Evolutionary conservation across 2,888 invertebrate genomes (phyloP).

Genomic region (Matsumyia berberina): DNA sequence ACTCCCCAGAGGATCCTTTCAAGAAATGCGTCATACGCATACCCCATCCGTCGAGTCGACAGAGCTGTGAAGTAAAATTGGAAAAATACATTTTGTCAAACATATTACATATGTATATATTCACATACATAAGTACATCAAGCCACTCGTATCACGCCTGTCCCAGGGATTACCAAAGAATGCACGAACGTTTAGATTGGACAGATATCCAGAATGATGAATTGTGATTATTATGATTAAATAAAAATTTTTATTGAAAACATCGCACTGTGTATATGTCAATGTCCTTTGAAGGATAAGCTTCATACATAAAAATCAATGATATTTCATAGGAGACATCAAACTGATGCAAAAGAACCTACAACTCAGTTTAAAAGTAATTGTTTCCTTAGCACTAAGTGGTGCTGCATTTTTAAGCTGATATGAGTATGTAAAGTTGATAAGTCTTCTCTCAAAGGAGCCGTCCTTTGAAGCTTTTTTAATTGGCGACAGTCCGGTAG

Average conservation of each 20-base stretch:
- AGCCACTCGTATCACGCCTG: neutral
- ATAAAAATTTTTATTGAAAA: conserved; percentile 12
- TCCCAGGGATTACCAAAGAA: neutral
- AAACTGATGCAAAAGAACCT: no score
- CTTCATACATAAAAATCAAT: no score
- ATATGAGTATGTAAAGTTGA: neutral
- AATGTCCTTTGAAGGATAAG: conserved; percentile 6
- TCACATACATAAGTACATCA: neutral
- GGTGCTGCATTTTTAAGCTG: neutral
- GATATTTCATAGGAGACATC: no score
- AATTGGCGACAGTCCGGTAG: neutral
- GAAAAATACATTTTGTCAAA: conserved; percentile 13
- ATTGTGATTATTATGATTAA: conserved; percentile 19
- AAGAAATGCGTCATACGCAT: conserved; percentile 2
- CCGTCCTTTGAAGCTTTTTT: neutral
- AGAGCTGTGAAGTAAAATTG: conserved; percentile 29
- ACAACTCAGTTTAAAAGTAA: neutral
- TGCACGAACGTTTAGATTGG: neutral
- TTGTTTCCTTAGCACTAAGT: conserved; percentile 5
- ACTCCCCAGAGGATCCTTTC: conserved; percentile 12
- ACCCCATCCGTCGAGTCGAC: neutral
- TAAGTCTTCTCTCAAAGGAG: neutral
- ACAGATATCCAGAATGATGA: conserved; percentile 11
- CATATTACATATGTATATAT: conserved; percentile 4
- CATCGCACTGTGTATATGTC: neutral